These are phyloP conservation scores for Drosophila buzzatii DNA, from an alignment of 2,888 invertebrate species.

Conservation along the genomic window DNA sequence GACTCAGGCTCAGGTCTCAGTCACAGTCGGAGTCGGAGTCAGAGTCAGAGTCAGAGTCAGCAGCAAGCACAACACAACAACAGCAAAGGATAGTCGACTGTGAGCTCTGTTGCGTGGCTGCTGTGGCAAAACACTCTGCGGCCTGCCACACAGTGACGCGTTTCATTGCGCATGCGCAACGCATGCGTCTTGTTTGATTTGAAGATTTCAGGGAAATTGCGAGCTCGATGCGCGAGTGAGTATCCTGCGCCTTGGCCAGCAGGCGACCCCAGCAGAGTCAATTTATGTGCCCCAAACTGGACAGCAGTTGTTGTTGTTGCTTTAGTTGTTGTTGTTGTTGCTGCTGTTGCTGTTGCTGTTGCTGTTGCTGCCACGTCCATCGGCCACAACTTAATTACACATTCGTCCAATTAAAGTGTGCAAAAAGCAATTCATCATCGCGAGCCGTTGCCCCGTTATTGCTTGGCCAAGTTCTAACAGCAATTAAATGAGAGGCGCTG, in stretches of 20 bases:
- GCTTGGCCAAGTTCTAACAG: slow-evolving; percentile 69
- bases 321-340: background rate
- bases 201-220: slow-evolving; percentile 81
- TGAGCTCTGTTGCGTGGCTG: slow-evolving; percentile 33
- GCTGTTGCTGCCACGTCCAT: slow-evolving; percentile 25
- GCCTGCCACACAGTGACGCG: slow-evolving; percentile 39
- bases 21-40: background rate
- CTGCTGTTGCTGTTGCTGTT: slow-evolving; percentile 4
- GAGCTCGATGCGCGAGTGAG: slow-evolving; percentile 35
- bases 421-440: slow-evolving; percentile 83
- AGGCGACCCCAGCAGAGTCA: slow-evolving; percentile 38
- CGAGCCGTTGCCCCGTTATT: slow-evolving; percentile 59
- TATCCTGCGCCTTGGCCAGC: slow-evolving; percentile 37
- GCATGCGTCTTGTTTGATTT: slow-evolving; percentile 84
- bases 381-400: slow-evolving; percentile 83
- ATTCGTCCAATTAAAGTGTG: slow-evolving; percentile 83
- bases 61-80: slow-evolving; percentile 2
- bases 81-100: slow-evolving; percentile 40
- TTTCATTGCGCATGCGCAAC: slow-evolving; percentile 78
- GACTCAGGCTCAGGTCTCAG: slow-evolving; percentile 3
- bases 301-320: slow-evolving; percentile 1
- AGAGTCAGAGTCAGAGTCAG: background rate
- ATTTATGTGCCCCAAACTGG: slow-evolving; percentile 49
- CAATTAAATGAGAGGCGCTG: slow-evolving; percentile 60
- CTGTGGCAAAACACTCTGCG: slow-evolving; percentile 17